These are phyloP conservation scores for Metellina segmentata DNA, from an alignment of 2,888 invertebrate species.

Conservation along the genomic window DNA sequence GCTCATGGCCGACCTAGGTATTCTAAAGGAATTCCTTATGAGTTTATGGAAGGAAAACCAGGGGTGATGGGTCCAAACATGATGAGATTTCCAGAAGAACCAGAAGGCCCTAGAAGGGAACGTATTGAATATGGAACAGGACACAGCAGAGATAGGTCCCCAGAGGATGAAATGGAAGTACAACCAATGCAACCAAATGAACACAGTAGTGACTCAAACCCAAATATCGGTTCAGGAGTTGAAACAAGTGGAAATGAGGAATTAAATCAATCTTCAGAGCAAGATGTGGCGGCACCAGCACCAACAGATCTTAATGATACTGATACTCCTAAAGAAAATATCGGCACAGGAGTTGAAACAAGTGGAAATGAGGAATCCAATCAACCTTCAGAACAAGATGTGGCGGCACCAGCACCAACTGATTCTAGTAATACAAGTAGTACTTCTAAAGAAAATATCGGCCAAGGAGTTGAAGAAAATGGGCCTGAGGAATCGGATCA, in stretches of 20 bases:
- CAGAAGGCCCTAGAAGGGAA: background rate
- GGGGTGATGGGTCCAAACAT: background rate
- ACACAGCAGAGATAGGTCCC: background rate
- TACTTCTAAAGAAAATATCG: background rate
- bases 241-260: background rate
- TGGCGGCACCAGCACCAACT: background rate
- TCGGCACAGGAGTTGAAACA: background rate
- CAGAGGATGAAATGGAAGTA: background rate
- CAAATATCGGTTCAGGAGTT: background rate
- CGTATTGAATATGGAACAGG: background rate
- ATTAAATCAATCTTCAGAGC: background rate
- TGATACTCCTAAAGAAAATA: background rate
- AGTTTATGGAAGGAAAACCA: background rate
- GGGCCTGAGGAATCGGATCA: background rate
- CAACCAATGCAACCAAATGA: background rate
- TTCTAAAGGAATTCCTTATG: background rate
- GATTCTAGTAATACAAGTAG: background rate
- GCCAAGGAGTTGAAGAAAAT: background rate
- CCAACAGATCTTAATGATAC: background rate
- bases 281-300: background rate
- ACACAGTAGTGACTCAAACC: background rate
- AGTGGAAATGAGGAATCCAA: background rate
- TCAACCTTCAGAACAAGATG: background rate
- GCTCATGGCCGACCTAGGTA: background rate
- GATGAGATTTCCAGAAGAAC: slow-evolving; percentile 1